These are phyloP conservation scores for Amblyjoppa proteus DNA, from an alignment of 2,888 invertebrate species.

Conservation along the genomic window DNA sequence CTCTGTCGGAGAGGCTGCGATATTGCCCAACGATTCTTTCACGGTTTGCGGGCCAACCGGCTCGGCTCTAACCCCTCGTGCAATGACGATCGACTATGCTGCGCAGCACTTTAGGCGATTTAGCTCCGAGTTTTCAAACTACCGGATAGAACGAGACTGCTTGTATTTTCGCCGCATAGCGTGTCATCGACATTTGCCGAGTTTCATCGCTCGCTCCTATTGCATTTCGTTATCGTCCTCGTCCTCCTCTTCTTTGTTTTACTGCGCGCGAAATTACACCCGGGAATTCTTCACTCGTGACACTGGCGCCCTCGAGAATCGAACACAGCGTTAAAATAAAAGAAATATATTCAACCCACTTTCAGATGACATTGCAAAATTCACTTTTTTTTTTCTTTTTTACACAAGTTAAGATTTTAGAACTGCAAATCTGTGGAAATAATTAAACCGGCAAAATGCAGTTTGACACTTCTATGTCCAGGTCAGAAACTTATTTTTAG, in stretches of 20 bases:
- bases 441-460: not conserved
- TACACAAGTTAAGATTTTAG: not conserved
- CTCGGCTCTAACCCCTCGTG: constrained; percentile 13
- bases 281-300: constrained; percentile 1
- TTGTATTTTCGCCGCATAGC: not conserved
- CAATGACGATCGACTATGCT: constrained; percentile 16
- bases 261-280: constrained; percentile 4
- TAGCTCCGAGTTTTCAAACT: not conserved
- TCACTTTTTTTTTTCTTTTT: not conserved
- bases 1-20: constrained; percentile 23
- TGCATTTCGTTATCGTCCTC: constrained; percentile 24
- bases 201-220: not conserved
- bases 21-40: constrained; percentile 64
- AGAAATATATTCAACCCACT: not conserved
- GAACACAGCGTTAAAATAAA: not conserved
- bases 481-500: too few relatives aligned
- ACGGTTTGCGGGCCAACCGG: constrained; percentile 59
- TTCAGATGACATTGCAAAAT: not conserved
- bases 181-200: constrained; percentile 39
- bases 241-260: constrained; percentile 12
- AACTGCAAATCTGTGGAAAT: not conserved
- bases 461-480: too few relatives aligned
- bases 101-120: constrained; percentile 11
- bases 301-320: constrained; percentile 10
- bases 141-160: not conserved